Evolutionary conservation across 2,113 vertebrate species (phyloP).

Genomic region (Hemibates koningsi): DNA sequence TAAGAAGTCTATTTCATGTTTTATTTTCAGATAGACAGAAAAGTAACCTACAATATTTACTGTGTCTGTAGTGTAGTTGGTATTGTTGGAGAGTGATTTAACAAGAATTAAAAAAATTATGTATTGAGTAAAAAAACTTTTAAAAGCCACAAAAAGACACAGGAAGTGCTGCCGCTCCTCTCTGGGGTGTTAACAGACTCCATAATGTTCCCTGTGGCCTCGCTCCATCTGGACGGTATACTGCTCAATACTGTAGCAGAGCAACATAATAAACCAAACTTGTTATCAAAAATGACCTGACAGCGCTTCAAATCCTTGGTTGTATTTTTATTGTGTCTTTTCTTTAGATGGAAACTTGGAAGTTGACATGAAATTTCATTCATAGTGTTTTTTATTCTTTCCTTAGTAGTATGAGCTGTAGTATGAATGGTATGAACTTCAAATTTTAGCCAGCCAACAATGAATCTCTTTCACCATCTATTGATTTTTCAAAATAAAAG

Average conservation of each 20-base stretch:
- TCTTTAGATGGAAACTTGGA: neutral
- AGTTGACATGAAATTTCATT: neutral
- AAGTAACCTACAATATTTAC: neutral
- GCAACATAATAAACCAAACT: neutral
- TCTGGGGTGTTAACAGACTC: neutral
- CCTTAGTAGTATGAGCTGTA: neutral
- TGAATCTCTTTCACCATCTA: neutral
- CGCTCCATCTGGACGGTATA: neutral
- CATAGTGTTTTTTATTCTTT: neutral
- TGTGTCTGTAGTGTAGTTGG: neutral
- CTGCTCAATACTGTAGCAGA: neutral
- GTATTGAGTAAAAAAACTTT: neutral
- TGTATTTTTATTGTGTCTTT: neutral
- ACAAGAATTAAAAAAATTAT: rapidly evolving
- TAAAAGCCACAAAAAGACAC: neutral
- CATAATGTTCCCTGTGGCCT: neutral
- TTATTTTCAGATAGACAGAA: neutral
- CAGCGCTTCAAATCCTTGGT: neutral
- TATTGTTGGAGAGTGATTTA: neutral
- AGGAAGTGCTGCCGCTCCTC: neutral
- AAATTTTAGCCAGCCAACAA: neutral
- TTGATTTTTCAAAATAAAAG: neutral
- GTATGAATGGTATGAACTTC: neutral
- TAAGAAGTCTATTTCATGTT: neutral
- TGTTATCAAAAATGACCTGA: neutral